Evolutionary conservation across 1,140 invertebrate genomes (phyloP), one percentile per base, ranked within the genome.

Genomic region (Drosophila nigromelanica): DNA sequence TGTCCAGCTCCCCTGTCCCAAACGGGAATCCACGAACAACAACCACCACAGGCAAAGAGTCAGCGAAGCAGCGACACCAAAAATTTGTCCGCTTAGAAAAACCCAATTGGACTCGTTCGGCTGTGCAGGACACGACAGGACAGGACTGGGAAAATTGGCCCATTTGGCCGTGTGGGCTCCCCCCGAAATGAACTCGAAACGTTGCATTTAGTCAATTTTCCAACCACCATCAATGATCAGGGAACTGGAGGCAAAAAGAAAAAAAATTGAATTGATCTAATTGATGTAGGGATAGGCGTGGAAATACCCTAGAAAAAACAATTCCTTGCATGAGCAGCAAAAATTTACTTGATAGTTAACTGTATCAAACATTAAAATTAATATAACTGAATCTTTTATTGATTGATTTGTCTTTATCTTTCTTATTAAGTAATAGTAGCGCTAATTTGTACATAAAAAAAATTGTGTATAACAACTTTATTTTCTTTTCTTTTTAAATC

Each of bases 171-270:
- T 62, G n/a, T 51, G 40, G 21, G 11, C 21, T 43, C 43, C 15
- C 30, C 45, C 40, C 21, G 42, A 78, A 86, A 86, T 78, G 60
- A 75, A 81, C 78, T 60, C 60, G 60, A 78, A 76, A 72, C 75
- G 81, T 82, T 75, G 81, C 74, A 86, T 87, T 86, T 87, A 81
- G 78, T 86, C 78, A 82, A 78, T 82, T 86, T 86, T 86, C 68
- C 75, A 70, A 78, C 60, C 78, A 87, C 68, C 71, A 76, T 56
- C 75, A 68, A 68, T 51, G 62, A 54, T 47, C 51, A 47, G n/a
- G 45, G 39, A 59, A 42, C 54, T 56, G 45, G 50, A 55, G 67
- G 42, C 37, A 47, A 18, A 18, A 24, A 27, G 5, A 55, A 37
- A 30, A 30, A n/a, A 40, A 66, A 56, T 40, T 39, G 12, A n/a